Evolutionary conservation across 2,113 vertebrate species (phyloP), one percentile per base, ranked within the genome.

Genomic region (Haplotaxodon microlepis): DNA sequence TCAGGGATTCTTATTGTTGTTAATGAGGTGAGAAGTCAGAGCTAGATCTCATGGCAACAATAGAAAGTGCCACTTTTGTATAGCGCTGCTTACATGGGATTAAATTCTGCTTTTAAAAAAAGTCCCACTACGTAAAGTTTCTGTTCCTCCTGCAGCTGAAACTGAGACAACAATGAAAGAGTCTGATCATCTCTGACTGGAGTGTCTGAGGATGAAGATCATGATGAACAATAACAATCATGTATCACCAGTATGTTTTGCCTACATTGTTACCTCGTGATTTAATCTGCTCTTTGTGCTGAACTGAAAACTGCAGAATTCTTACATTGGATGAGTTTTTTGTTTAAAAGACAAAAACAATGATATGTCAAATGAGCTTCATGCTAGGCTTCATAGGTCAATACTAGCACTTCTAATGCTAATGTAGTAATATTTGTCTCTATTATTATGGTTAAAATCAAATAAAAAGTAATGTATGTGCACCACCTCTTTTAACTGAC

Each of bases 41-140:
- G 9, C 11, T 56, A 24, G 53, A 0, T 56, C 53, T 56, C 21
- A 24, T 24, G 53, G 53, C 53, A 56, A 56, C 53, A 3, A 56
- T 13, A 56, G 53, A 56, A 56, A 24, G 53, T 13, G 53, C 6
- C 0, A 56, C 53, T 56, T 0, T 24, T 56, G 0, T 56, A 56
- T 4, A 56, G 0, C 21, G 0, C 21, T 24, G 0, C 21, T 56
- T 7, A 1, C 0, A 56, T 56, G 21, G 10, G 4, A 24, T 56
- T 24, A 56, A 56, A 56, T 56, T 56, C 21, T 24, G 21, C 53
- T 56, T 54, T 56, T 21, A 56, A 56, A 54, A 56, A 56, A 1
- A 1, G 21, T 24, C 21, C 53, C 53, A 12, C 53, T 54, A 54
- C 5, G 1, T 40, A 5, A 12, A 7, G 53, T 56, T 56, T 54